Percentiles rank a stretch among this genome's conserved stretches.
phyloP scores from a whole-genome alignment of 2,888 invertebrate genomes.

The Automeris io region DNA sequence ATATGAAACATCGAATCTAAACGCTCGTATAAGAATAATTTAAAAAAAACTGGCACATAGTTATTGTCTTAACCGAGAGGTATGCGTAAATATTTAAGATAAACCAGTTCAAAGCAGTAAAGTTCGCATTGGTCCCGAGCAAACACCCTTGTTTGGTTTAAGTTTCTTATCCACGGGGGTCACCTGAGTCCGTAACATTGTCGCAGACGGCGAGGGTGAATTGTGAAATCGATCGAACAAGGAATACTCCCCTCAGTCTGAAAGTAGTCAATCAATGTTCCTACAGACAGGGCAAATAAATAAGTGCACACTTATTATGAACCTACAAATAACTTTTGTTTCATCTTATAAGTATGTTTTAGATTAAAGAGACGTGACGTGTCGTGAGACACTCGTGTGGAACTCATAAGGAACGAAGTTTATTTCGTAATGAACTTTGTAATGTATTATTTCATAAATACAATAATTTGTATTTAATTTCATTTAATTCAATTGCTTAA shows the following conservation, averaged over 20 bases:
- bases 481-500: too few species aligned
- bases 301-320: too few species aligned
- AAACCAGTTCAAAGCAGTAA: constrained; percentile 2
- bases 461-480: too few species aligned
- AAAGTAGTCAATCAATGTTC: constrained; percentile 44
- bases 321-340: too few species aligned
- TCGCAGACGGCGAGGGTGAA: constrained; percentile 36
- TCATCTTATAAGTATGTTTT: too few species aligned
- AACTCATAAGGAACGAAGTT: too few species aligned
- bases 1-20: background rate
- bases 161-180: constrained; percentile 12
- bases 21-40: constrained; percentile 6
- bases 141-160: constrained; percentile 1
- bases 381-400: too few species aligned
- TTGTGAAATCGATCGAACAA: constrained; percentile 50
- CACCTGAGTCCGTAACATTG: constrained; percentile 37
- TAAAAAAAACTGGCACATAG: constrained; percentile 8
- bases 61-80: constrained; percentile 1
- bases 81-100: constrained; percentile 8
- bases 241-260: constrained; percentile 31
- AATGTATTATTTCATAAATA: too few species aligned
- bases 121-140: background rate
- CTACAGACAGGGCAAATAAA: constrained; percentile 2
- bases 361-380: too few species aligned
- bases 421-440: too few species aligned